Base-by-base conservation (phyloP, 2,888 invertebrate species). In the Clusia tigrina region DNA sequence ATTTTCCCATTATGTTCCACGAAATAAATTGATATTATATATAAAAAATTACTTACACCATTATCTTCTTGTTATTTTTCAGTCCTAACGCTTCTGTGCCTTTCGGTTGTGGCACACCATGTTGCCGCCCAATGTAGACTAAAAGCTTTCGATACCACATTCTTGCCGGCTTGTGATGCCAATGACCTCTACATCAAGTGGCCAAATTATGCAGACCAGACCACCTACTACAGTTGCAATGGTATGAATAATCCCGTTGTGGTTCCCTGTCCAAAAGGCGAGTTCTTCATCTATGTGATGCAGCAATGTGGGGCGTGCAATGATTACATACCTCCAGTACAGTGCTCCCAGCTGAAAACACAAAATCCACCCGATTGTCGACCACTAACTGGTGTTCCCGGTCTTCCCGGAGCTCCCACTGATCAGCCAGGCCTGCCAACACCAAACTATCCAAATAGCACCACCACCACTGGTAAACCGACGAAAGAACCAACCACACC, bases 231-330 rank as follows among this genome's bases (percentile, higher is more conserved):
- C n/a, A 0, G 12, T 2, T 82, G 81, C 58, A 0, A 2, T 1
- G 62, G 52, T 22, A 51, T n/a, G 1, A 58, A 24, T 1, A 20
- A 12, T 0, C 32, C 70, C 0, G 1, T 20, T 0, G 2, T 67
- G 26, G 26, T 26, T 12, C 2, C 12, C 0, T 83, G 82, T 52
- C 15, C 61, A 0, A 0, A 20, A 0, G 58, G 57, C 1, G 57
- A 61, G 2, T 66, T 68, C 46, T 83, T 82, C 63, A 66, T 59
- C 42, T 79, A 73, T 51, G 72, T 71, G 1, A 9, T 63, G 5
- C 83, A 83, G 69, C 0, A 17, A 0, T 83, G 83, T 66, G 52
- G 17, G 6, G 0, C 62, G 1, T 76, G 78, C 23, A 20, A 0
- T 0, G 1, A 70, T 0, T 79, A 73, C 62, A 66, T 78, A 37